phyloP scores from a whole-genome alignment of 2,888 invertebrate species.

The Notodonta dromedarius region DNA sequence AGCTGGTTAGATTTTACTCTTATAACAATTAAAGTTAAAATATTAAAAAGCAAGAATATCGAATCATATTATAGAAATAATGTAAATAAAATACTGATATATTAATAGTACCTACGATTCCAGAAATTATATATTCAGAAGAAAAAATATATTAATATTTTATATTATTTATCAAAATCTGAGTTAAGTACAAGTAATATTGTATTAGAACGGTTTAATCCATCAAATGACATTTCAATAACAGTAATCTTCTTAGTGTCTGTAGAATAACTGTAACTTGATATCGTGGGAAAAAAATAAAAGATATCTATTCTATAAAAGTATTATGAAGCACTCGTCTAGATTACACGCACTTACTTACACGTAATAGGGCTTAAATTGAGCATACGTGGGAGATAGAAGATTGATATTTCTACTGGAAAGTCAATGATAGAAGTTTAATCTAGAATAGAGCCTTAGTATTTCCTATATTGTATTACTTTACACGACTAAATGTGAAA shows the following conservation, averaged over 20 bases:
- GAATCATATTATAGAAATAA: too few species aligned
- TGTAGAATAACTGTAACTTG: neutral
- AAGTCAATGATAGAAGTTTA: neutral
- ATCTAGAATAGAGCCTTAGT: too few species aligned
- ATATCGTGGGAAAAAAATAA: conserved; percentile 6
- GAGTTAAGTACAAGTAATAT: neutral
- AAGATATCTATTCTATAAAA: conserved; percentile 7
- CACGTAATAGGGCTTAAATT: conserved; percentile 32
- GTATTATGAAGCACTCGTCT: conserved; percentile 20
- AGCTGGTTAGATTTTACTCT: too few species aligned
- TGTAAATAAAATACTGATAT: too few species aligned
- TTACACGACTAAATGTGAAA: too few species aligned
- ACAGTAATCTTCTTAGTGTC: conserved; percentile 1
- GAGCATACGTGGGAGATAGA: conserved; percentile 33
- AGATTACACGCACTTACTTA: conserved; percentile 23
- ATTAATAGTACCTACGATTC: too few species aligned
- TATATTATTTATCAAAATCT: too few species aligned
- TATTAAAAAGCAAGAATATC: too few species aligned
- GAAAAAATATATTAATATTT: too few species aligned
- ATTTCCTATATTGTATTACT: too few species aligned
- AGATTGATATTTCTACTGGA: conserved; percentile 32
- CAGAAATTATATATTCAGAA: too few species aligned
- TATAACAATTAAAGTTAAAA: too few species aligned
- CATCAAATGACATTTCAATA: neutral
- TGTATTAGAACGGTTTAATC: neutral